Evolutionary conservation across 2,888 invertebrate species (phyloP), one percentile per base, ranked within the genome.

Genomic region (Cheilosia scutellata): DNA sequence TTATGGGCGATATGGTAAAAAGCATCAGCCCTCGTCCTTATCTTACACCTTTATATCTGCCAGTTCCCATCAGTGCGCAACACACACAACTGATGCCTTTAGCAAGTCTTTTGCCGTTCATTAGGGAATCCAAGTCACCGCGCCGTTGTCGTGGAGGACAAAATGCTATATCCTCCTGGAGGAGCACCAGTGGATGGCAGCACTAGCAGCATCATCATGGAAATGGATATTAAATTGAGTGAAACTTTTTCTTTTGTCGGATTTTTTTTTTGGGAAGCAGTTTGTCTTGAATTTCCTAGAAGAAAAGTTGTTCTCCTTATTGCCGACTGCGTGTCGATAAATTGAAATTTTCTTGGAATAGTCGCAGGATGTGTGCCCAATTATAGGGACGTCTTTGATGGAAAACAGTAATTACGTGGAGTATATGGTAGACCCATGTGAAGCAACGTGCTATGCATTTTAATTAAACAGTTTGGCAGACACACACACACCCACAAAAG

Each of bases 141-240:
- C 42, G 9, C 20, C 29, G 9, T 9, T 16, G 49, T 47, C 49
- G 9, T 37, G 57, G 13, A 70, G 27, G 40, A 60, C n/a, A 57
- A 70, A 53, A 71, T 60, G 55, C 63, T 7, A 5, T 75, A 74
- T 79, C 40, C 84, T 75, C 74, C n/a, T 27, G 37, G 11, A 33
- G 40, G 58, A 31, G 16, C 40, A 20, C 5, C 11, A 7, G 7
- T 11, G n/a, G 49, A n/a, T n/a, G n/a, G n/a, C 16, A 11, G 47
- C 20, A 20, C 3, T 16, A 25, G 25, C n/a, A 51, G 37, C 13
- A 7, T 6, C 58, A 31, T 11, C 16, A 57, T 71, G 60, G 65
- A 66, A 66, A 82, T 66, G 66, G 66, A 47, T 74, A 63, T 74
- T 57, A 49, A 63, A 83, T 63, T 77, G 42, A 62, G 62, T 57